phyloP scores from a whole-genome alignment of 2,888 invertebrate genomes.

The Philhelius pedissequus region DNA sequence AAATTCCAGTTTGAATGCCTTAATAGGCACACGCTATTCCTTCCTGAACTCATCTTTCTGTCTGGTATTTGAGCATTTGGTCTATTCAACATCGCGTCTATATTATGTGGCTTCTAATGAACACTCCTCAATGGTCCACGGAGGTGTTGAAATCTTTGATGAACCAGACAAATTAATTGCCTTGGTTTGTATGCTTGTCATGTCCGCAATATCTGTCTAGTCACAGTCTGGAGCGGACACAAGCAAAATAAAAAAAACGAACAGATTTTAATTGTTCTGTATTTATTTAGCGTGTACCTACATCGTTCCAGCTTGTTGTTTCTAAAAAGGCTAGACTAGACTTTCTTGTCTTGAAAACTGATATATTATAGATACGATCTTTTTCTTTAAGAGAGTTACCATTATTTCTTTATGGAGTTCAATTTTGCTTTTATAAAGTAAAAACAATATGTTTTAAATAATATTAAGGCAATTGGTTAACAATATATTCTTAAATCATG shows the following conservation, averaged over 20 bases:
- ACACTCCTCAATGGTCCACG: slow-evolving; percentile 22
- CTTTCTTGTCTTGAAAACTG: not conserved
- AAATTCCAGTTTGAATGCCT: not conserved
- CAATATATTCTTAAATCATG: no score
- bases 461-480: no score
- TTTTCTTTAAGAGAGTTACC: not conserved
- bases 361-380: not conserved
- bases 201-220: slow-evolving; percentile 46
- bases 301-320: not conserved
- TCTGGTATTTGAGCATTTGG: not conserved
- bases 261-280: slow-evolving; percentile 29
- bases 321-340: not conserved
- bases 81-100: slow-evolving; percentile 2
- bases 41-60: not conserved
- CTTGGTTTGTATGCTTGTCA: slow-evolving; percentile 20
- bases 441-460: no score
- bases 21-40: slow-evolving; percentile 1
- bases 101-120: slow-evolving; percentile 15
- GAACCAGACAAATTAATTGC: slow-evolving; percentile 56
- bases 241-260: not conserved
- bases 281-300: not conserved
- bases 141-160: slow-evolving; percentile 62
- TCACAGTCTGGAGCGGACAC: slow-evolving; percentile 48
- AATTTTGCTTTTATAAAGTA: no score
- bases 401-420: no score